phyloP scores from a whole-genome alignment of 2,113 vertebrate genomes.

The Chauna torquata region DNA sequence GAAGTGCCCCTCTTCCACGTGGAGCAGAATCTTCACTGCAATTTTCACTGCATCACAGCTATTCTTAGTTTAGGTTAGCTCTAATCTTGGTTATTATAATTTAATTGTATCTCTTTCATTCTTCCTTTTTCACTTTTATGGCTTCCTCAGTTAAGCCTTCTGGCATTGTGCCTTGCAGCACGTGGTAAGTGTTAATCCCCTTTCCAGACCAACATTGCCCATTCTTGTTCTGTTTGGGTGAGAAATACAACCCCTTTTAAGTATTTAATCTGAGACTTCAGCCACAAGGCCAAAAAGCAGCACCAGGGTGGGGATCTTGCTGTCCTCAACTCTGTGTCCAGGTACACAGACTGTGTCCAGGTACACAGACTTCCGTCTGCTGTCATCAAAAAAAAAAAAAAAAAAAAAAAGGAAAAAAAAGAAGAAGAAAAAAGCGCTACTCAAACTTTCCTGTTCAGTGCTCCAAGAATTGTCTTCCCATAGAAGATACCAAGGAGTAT shows the following conservation, averaged over 20 bases:
- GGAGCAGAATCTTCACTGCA: neutral
- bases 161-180: neutral
- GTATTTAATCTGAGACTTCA: neutral
- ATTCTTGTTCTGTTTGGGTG: slow-evolving; percentile 14
- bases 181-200: neutral
- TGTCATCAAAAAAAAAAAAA: neutral
- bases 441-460: neutral
- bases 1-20: neutral
- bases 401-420: neutral
- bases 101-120: neutral
- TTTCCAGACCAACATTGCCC: neutral
- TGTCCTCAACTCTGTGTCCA: neutral
- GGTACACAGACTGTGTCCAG: neutral
- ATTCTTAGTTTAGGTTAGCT: neutral
- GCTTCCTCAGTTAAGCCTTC: slow-evolving; percentile 16
- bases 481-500: neutral
- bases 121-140: neutral
- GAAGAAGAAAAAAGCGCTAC: neutral
- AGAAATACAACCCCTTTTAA: neutral
- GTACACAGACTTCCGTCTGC: neutral
- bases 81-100: slow-evolving; percentile 21
- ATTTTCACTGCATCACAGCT: neutral
- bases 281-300: neutral
- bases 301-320: neutral
- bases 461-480: neutral